Evolutionary conservation across 2,797 vertebrate genomes (phyloP).

Genomic region (Xenops minutus): DNA sequence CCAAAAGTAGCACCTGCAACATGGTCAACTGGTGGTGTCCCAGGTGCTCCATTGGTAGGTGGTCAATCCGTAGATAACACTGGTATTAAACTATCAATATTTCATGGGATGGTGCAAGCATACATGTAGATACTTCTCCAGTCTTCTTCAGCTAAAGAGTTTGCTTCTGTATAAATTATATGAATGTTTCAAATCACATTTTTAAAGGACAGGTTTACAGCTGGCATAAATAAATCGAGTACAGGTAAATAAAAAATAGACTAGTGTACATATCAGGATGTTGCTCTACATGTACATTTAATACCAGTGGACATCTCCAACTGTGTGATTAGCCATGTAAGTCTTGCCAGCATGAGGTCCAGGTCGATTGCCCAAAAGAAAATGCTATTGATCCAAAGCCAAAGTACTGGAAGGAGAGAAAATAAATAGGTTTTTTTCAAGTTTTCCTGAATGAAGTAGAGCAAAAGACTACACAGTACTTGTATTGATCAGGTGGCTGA

Average conservation of each 20-base stretch:
- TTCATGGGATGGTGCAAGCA: not conserved
- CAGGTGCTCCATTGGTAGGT: slow-evolving; percentile 86
- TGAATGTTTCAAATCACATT: not conserved
- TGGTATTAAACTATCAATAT: not conserved
- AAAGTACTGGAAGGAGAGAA: not conserved
- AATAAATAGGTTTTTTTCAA: not conserved
- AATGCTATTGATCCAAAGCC: not conserved
- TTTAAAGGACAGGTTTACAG: not conserved
- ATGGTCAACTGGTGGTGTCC: slow-evolving; percentile 83
- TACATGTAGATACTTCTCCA: not conserved
- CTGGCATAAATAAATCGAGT: not conserved
- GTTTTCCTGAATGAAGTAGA: not conserved
- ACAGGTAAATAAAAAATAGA: not conserved
- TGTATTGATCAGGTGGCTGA: not conserved
- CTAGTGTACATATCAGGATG: fast-evolving
- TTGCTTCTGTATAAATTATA: not conserved
- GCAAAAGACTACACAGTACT: not conserved
- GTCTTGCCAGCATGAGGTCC: not conserved
- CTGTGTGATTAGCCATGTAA: not conserved
- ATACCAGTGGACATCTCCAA: not conserved
- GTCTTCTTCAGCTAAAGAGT: not conserved
- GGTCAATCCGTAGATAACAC: not conserved
- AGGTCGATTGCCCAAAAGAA: not conserved
- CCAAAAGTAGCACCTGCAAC: slow-evolving; percentile 93
- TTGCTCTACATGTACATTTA: not conserved